Evolutionary conservation across 2,797 vertebrate species (phyloP), one percentile per base, ranked within the genome.

Genomic region (Linurgus olivaceus): DNA sequence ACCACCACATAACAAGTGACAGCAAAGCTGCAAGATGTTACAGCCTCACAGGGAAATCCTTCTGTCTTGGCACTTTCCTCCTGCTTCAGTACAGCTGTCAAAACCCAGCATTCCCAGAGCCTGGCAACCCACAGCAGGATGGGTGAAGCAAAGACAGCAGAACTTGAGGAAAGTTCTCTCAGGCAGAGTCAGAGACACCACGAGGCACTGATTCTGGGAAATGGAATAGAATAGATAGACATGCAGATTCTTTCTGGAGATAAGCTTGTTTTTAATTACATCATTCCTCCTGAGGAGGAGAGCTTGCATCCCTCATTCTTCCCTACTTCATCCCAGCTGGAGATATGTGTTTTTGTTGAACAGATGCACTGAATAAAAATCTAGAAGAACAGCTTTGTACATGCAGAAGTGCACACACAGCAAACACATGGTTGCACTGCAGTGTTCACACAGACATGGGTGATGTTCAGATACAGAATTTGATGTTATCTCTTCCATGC

Each of bases 101-200:
- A n/a, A 63, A 26, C 4, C 6, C 0, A 1, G 17, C 44, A 4
- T 9, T 77, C 81, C 37, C 84, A 35, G 16, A 76, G 52, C 14
- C 1, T 0, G 4, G 52, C 58, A 47, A 6, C 6, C 9, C 54
- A 5, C 0, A 0, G 33, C 3, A n/a, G 18, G 24, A 24, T 0
- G 70, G 40, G 20, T 2, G 23, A 42, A 54, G 40, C 31, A 38
- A 45, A 71, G 38, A 33, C 7, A 29, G 4, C 4, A 70, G 33
- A 44, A 37, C 13, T 6, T 6, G 8, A 25, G 52, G 2, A 11
- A 73, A 54, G 33, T 37, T 55, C 47, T 58, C 65, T 78, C 44
- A 14, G 18, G 37, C 9, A 44, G 1, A 54, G 24, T 13, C 28
- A 48, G 23, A 16, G 29, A 40, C 31, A 37, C 19, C 33, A 44